phyloP scores from a whole-genome alignment of 2,888 invertebrate species.

The Drosophila lacicola region DNA sequence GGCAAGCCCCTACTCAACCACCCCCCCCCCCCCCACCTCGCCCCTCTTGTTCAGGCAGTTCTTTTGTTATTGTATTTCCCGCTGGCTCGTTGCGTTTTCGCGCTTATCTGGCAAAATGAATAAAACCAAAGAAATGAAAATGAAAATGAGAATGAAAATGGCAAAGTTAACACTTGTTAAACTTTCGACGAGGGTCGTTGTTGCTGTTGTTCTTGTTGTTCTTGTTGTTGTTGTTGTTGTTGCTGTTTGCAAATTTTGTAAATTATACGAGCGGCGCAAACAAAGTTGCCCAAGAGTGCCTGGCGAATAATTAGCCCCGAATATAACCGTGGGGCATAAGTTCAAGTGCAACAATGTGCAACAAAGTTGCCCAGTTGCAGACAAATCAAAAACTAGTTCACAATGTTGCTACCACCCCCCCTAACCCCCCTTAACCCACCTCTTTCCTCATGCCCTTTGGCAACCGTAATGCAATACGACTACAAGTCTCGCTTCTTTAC shows the following conservation, averaged over 20 bases:
- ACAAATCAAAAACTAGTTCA: conserved; percentile 71
- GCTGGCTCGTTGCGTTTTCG: conserved; percentile 58
- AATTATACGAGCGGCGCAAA: conserved; percentile 61
- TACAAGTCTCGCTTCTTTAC: conserved; percentile 14
- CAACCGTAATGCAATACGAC: conserved; percentile 61
- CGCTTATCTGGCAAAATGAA: conserved; percentile 72
- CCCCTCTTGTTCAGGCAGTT: not conserved
- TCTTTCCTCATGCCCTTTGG: conserved; percentile 9
- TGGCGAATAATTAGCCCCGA: conserved; percentile 77
- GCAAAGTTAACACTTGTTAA: conserved; percentile 80
- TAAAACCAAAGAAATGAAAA: conserved; percentile 69
- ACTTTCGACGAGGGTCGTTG: conserved; percentile 69
- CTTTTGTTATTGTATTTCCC: conserved; percentile 31
- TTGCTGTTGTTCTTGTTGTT: conserved; percentile 13
- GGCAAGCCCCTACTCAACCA: not conserved
- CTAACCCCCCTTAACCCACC: not conserved
- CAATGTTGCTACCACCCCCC: conserved; percentile 50
- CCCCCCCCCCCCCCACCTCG: not conserved
- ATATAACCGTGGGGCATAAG: conserved; percentile 78
- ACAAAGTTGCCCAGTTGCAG: conserved; percentile 65
- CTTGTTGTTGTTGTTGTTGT: conserved; percentile 34
- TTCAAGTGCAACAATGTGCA: conserved; percentile 78
- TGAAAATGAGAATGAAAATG: conserved; percentile 67
- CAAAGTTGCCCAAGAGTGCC: conserved; percentile 78
- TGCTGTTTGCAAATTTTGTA: conserved; percentile 59